Evolutionary conservation across 1,140 invertebrate species (phyloP).

Genomic region (Holcopasites calliopsidis): DNA sequence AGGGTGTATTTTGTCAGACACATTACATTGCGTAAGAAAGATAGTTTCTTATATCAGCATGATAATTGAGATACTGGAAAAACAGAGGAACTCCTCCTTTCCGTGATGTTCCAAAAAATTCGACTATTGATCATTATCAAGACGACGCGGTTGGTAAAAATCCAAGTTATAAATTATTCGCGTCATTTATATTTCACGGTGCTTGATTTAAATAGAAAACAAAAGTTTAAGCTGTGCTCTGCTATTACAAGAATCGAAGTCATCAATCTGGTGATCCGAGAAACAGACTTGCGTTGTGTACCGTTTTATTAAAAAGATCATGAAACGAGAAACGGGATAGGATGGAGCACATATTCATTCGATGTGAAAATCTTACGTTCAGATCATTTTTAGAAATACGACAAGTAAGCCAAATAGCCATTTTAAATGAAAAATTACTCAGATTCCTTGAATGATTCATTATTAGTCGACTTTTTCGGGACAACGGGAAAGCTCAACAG

Average conservation of each 20-base stretch:
- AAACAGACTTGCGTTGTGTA: conserved; percentile 10
- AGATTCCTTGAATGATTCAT: not conserved
- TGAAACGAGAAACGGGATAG: not conserved
- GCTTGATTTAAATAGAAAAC: not conserved
- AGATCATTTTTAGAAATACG: conserved; percentile 5
- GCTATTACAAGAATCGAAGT: not conserved
- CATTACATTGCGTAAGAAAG: not conserved
- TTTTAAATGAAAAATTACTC: not conserved
- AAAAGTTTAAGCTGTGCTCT: not conserved
- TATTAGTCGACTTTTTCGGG: not conserved
- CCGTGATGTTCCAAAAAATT: too few species aligned
- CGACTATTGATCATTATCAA: too few species aligned
- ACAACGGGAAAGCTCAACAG: not conserved
- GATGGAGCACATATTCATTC: not conserved
- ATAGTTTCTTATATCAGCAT: not conserved
- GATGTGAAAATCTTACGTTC: not conserved
- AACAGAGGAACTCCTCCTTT: too few species aligned
- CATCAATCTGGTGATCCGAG: not conserved
- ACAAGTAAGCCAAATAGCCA: not conserved
- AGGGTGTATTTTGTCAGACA: not conserved
- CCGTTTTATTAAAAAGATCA: conserved; percentile 6
- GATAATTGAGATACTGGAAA: not conserved
- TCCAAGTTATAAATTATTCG: too few species aligned
- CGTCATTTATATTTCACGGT: not conserved
- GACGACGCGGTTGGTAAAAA: too few species aligned